Conservation (phyloP, 2,797 vertebrate species). For the Tapirus indicus region DNA sequence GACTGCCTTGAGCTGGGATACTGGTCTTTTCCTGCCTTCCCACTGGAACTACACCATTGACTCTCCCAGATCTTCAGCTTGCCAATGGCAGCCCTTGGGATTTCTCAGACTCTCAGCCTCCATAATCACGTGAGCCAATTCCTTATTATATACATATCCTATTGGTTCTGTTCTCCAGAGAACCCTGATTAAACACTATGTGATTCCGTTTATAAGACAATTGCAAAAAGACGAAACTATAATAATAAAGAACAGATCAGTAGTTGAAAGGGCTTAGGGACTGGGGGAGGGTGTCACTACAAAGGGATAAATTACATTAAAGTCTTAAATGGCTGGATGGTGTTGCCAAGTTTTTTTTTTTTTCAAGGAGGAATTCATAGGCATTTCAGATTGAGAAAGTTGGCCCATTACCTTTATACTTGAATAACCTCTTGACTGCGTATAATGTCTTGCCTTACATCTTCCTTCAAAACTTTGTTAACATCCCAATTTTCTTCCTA, state of each 20-base stretch:
- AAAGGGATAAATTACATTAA: neutral
- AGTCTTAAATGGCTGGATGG: neutral
- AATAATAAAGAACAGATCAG: neutral
- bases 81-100: neutral
- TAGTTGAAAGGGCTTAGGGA: neutral
- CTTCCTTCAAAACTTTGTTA: neutral
- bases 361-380: neutral
- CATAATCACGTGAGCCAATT: neutral
- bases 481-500: neutral
- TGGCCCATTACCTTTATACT: neutral
- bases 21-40: neutral
- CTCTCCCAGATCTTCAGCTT: neutral
- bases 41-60: rapidly evolving
- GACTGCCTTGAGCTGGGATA: neutral
- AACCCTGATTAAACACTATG: neutral
- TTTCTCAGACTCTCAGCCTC: neutral
- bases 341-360: neutral
- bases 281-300: no score
- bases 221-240: neutral
- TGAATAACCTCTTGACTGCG: neutral
- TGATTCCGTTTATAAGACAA: neutral
- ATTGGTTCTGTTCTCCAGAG: neutral
- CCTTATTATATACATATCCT: neutral
- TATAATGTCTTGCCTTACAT: neutral
- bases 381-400: neutral